Base-by-base conservation (phyloP, 2,888 invertebrate species). In the Drosophila pegasa region DNA sequence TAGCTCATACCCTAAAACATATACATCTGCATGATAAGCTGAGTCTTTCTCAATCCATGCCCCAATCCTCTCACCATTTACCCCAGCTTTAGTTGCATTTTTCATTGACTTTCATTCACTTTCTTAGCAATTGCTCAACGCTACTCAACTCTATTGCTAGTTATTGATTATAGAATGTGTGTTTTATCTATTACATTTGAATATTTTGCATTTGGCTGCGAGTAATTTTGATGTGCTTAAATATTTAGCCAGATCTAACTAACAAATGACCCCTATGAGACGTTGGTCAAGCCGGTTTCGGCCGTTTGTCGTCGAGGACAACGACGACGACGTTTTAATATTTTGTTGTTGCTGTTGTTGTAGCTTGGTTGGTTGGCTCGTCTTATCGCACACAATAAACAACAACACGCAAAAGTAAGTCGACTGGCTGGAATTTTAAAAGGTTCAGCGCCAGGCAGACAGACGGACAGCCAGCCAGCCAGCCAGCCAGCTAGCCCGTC, bases 371-470 rank as follows among this genome's bases (percentile, higher is more conserved):
- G 70, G 68, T 73, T 69, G 81, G 78, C 56, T 74, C 55, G 62
- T 31, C 86, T 86, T 86, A 86, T 86, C 86, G 88, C 87, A 70
- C 62, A 75, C 71, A 88, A 86, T 86, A 86, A 87, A 86, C 85
- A 83, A 85, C 88, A 86, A 78, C 87, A 87, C 75, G 79, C 87
- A 72, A 75, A 77, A 79, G 61, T 63, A 67, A 76, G 80, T 77
- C 80, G 80, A 70, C 82, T 78, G 77, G 75, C 78, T 88, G 90
- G 90, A 90, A 90, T 90, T 88, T 90, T 90, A 90, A 90, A 90
- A 90, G 90, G 90, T 90, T 90, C 86, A 78, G 84, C 86, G 88
- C 83, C 83, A 83, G 74, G 58, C 27, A 18, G 27, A 45, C 43
- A 27, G 25, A 25, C 43, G n/a, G 43, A 45, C 43, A 27, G n/a